These are phyloP conservation scores for Chrysotoxum bicinctum DNA, from an alignment of 2,888 invertebrate species.

Conservation along the genomic window DNA sequence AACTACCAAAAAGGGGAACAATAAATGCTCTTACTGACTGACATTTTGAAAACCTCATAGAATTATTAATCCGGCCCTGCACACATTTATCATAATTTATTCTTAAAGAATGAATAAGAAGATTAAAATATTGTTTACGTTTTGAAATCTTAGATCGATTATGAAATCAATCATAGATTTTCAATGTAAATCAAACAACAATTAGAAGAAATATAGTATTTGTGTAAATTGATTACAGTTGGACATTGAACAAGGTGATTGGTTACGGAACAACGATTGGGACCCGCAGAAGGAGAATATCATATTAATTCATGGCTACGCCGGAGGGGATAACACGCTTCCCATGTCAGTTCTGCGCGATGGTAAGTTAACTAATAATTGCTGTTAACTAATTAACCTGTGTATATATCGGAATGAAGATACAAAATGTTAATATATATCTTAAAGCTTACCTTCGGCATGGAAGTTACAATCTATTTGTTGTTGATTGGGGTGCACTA, in stretches of 20 bases:
- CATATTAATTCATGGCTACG: constrained; percentile 89
- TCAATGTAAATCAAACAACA: neutral
- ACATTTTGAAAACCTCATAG: no score
- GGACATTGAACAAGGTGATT: constrained; percentile 85
- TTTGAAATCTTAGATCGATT: no score
- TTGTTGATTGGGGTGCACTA: constrained; percentile 90
- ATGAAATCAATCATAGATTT: neutral
- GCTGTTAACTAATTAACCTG: neutral
- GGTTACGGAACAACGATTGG: constrained; percentile 88
- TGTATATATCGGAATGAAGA: neutral
- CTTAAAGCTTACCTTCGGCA: constrained; percentile 86
- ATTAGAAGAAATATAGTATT: neutral
- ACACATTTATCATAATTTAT: no score
- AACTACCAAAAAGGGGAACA: no score
- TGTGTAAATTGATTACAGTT: constrained; percentile 79
- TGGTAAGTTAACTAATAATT: constrained; percentile 81
- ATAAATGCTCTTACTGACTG: no score
- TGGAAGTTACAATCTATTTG: constrained; percentile 89
- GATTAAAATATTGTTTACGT: no score
- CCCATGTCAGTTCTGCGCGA: constrained; percentile 89
- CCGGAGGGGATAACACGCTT: constrained; percentile 88
- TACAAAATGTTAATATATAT: neutral
- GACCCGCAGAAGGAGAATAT: constrained; percentile 87
- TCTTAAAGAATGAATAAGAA: no score
- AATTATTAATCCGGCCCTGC: no score